Conservation (phyloP, 2,113 vertebrate species). For the Sciurus niger region DNA sequence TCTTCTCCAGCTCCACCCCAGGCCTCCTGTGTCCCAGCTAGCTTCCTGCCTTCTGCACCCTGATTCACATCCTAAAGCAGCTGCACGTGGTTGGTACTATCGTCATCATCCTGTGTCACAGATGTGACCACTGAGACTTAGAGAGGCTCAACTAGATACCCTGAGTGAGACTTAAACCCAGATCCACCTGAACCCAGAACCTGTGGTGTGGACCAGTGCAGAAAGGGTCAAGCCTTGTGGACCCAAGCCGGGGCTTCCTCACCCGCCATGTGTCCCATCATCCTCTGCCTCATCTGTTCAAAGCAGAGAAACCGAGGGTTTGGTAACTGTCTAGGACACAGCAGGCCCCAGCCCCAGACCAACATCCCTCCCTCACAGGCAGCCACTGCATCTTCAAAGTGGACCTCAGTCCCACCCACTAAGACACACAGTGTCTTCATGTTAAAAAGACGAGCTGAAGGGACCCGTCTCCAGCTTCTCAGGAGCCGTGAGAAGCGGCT, state of each 20-base stretch:
- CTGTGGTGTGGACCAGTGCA: neutral
- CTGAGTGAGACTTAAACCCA: neutral
- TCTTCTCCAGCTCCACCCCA: neutral
- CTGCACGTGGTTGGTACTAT: no score
- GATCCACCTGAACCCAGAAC: neutral
- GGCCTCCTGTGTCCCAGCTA: fast-evolving
- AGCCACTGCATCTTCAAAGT: neutral
- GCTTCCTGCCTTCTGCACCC: neutral
- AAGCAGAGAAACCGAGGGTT: neutral
- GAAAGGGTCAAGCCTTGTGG: fast-evolving
- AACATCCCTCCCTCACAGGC: no score
- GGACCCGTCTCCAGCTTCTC: neutral
- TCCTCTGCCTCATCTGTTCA: neutral
- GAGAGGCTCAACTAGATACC: neutral
- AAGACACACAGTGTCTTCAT: neutral
- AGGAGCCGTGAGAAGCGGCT: neutral
- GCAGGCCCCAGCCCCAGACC: neutral
- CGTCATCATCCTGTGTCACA: neutral
- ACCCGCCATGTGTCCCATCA: fast-evolving
- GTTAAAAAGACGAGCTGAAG: no score
- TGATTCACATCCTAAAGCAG: fast-evolving
- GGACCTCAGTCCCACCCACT: neutral
- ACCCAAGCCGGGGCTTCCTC: neutral
- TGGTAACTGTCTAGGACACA: neutral
- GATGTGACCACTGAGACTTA: neutral